Percentiles rank a stretch among this genome's conserved stretches.
phyloP scores from a whole-genome alignment of 2,113 vertebrate genomes.

The Helogale parvula region DNA sequence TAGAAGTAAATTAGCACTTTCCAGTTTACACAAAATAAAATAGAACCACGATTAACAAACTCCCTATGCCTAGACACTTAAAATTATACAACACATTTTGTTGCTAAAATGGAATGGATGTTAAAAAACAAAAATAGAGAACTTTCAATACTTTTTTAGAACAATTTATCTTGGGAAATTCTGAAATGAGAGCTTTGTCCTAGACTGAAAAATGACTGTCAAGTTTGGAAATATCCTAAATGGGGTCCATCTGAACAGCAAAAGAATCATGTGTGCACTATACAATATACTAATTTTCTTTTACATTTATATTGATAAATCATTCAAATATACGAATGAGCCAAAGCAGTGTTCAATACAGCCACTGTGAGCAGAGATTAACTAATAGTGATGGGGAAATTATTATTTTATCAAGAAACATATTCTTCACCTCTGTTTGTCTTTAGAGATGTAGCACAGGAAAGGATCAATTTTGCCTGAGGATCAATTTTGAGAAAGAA shows the following conservation, averaged over 20 bases:
- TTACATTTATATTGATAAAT: not conserved
- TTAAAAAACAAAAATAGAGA: not conserved
- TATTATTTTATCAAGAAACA: not conserved
- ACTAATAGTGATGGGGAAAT: not conserved
- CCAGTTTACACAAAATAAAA: not conserved
- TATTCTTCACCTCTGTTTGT: conserved; percentile 24
- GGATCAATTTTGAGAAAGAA: conserved; percentile 22
- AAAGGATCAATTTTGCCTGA: conserved; percentile 42
- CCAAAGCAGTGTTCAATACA: not conserved
- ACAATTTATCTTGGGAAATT: not conserved
- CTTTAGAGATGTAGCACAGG: not conserved
- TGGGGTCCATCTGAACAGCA: not conserved
- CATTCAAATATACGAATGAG: not conserved
- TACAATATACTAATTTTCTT: not conserved
- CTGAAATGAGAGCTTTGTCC: not conserved
- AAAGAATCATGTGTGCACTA: not conserved
- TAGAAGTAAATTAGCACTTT: not conserved
- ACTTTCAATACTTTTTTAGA: not conserved
- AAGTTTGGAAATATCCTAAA: not conserved
- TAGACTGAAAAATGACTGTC: not conserved
- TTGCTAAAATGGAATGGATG: not conserved
- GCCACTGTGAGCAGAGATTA: not conserved
- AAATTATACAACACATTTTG: not conserved
- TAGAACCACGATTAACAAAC: not conserved
- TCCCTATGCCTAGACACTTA: not conserved